phyloP scores from a whole-genome alignment of 2,113 vertebrate species.

The Oxygymnocypris stewartii region DNA sequence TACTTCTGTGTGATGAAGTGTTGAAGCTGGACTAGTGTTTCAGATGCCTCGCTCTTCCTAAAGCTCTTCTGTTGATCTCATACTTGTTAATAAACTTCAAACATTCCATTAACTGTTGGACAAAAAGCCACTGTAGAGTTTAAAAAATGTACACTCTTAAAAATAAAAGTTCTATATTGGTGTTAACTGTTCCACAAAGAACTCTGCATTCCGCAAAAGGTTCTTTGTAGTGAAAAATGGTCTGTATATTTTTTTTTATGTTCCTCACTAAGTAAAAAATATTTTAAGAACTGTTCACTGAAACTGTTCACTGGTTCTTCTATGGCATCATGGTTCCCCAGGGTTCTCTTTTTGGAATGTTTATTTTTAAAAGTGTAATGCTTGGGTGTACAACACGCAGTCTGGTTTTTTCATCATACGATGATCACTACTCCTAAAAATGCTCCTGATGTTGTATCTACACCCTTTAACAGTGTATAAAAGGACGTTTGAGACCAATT shows the following conservation, averaged over 20 bases:
- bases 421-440: neutral
- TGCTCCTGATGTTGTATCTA: neutral
- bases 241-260: neutral
- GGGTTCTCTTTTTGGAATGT: neutral
- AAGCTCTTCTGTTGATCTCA: conserved; percentile 53
- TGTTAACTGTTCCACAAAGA: neutral
- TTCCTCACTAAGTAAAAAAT: neutral
- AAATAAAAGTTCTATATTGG: neutral
- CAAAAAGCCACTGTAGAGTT: conserved; percentile 33
- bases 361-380: neutral
- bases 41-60: conserved; percentile 49
- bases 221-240: neutral
- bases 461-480: neutral
- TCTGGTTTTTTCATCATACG: neutral
- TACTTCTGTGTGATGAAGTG: neutral
- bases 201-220: neutral
- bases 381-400: neutral
- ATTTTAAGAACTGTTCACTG: neutral
- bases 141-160: conserved; percentile 1
- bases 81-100: conserved; percentile 62
- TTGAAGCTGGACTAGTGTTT: neutral
- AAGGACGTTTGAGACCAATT: neutral
- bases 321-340: neutral
- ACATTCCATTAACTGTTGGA: conserved; percentile 66
- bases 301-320: neutral